Base-by-base conservation (phyloP, 2,113 vertebrate genomes). In the Apaloderma vittatum region DNA sequence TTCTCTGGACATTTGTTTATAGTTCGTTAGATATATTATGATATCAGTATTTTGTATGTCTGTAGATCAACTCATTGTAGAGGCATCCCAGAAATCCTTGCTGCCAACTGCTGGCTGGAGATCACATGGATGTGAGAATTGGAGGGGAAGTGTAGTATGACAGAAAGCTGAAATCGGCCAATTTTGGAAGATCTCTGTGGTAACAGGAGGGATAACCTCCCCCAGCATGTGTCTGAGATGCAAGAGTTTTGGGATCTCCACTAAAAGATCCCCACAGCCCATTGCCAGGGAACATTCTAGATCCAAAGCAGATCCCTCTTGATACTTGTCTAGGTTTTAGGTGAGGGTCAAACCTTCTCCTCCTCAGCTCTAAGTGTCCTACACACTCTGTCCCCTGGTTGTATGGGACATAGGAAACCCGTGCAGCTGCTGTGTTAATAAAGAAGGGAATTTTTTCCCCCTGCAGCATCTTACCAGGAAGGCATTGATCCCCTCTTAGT, bases 61-160 rank as follows among this genome's bases (percentile, higher is more conserved):
- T 65, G 63, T 37, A 84, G 87, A 73, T 40, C 52, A 58, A 22
- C 27, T 70, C 40, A n/a, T 26, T 43, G 23, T 20, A 86, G 75
- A 95, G 43, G 20, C 48, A 51, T 78, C 61, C 74, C 61, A 95
- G 66, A 93, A 95, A 88, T 79, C 58, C 30, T 70, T 46, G 16
- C 51, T 36, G 49, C 15, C 1, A 3, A 46, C 65, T 1, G 3
- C 51, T 85, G 82, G 32, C 75, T 54, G 40, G 58, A 71, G 45
- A 88, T 72, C 58, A 83, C 18, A 45, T 13, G 18, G 22, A 36
- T 36, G 24, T 78, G 32, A 72, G 70, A 67, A 62, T 4, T 29
- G 37, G 19, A 66, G 18, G n/a, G 34, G 48, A 67, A 74, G 48
- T 29, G 32, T 9, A 30, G 18, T 46, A 32, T 26, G 3, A 34